A percentile compares a stretch with the other conserved stretches of the same genome.
phyloP scores from a whole-genome alignment of 2,888 invertebrate genomes.

The Notocelia uddmanniana region DNA sequence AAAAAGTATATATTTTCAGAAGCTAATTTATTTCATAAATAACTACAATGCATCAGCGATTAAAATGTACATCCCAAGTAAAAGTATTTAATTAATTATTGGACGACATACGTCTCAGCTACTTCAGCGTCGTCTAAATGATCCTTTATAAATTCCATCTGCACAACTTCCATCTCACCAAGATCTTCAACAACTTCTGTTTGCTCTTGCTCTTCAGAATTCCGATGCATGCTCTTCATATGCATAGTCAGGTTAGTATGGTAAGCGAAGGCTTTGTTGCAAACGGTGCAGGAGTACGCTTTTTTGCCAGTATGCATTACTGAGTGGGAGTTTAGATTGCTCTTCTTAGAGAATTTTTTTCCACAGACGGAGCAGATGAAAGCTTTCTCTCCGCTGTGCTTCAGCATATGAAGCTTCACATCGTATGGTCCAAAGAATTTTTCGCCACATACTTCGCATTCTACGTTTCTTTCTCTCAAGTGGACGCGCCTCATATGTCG shows the following conservation, averaged over 20 bases:
- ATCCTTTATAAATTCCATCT: constrained; percentile 68
- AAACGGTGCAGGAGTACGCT: constrained; percentile 79
- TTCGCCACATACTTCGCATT: constrained; percentile 78
- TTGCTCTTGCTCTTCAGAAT: constrained; percentile 49
- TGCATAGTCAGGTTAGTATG: constrained; percentile 73
- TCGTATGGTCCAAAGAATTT: constrained; percentile 78
- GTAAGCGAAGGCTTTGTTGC: constrained; percentile 82
- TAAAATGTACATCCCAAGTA: constrained; percentile 18
- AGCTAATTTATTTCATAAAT: constrained; percentile 29
- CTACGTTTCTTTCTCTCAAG: constrained; percentile 78
- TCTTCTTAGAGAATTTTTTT: constrained; percentile 86
- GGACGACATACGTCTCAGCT: constrained; percentile 51
- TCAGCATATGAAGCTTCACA: constrained; percentile 80
- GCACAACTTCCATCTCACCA: constrained; percentile 61
- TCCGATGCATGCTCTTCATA: constrained; percentile 63
- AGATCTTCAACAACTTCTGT: constrained; percentile 53
- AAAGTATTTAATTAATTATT: constrained; percentile 9
- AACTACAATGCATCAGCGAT: constrained; percentile 16
- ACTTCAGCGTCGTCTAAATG: constrained; percentile 62
- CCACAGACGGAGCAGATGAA: constrained; percentile 87
- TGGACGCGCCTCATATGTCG: constrained; percentile 87
- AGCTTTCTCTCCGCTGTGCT: constrained; percentile 84
- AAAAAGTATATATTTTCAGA: background rate
- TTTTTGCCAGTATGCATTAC: constrained; percentile 85
- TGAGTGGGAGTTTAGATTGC: constrained; percentile 86